A percentile compares a stretch with the other conserved stretches of the same genome.
phyloP scores from a whole-genome alignment of 2,888 invertebrate genomes.

The Trisateles emortualis region DNA sequence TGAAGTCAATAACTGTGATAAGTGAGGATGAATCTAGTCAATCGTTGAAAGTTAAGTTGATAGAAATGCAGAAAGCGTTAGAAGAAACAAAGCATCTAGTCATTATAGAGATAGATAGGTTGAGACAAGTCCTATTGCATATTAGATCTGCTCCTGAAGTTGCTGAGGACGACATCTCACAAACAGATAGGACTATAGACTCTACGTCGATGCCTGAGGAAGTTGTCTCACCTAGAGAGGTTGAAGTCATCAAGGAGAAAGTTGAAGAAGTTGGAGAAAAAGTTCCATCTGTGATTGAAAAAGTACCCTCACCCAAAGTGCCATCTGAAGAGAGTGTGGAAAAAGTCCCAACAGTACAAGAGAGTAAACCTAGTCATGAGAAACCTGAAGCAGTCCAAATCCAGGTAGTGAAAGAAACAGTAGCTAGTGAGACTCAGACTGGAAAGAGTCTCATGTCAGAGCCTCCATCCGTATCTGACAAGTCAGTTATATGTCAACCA shows the following conservation, averaged over 20 bases:
- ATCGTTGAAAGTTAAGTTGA: conserved; percentile 85
- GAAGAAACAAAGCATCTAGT: conserved; percentile 88
- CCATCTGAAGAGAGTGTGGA: conserved; percentile 47
- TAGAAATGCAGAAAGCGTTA: conserved; percentile 85
- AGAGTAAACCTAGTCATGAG: conserved; percentile 56
- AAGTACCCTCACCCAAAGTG: conserved; percentile 46
- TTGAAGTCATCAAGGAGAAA: conserved; percentile 48
- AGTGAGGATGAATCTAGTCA: conserved; percentile 82
- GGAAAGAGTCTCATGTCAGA: conserved; percentile 87
- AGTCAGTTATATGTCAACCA: conserved; percentile 76
- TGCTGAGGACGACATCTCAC: conserved; percentile 80
- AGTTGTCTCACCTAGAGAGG: conserved; percentile 79
- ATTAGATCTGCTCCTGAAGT: conserved; percentile 70
- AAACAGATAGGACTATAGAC: conserved; percentile 89
- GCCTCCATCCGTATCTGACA: conserved; percentile 72
- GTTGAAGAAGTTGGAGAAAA: conserved; percentile 33
- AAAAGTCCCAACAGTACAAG: conserved; percentile 53
- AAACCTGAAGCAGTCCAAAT: conserved; percentile 40
- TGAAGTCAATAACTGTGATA: conserved; percentile 79
- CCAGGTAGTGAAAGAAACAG: conserved; percentile 52
- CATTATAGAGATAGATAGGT: conserved; percentile 86
- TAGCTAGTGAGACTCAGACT: conserved; percentile 89
- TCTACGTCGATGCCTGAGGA: conserved; percentile 91
- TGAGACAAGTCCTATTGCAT: conserved; percentile 79
- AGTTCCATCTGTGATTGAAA: conserved; percentile 35